These are phyloP conservation scores for Discoglossus pictus DNA, from an alignment of 2,797 vertebrate genomes.

Conservation along the genomic window DNA sequence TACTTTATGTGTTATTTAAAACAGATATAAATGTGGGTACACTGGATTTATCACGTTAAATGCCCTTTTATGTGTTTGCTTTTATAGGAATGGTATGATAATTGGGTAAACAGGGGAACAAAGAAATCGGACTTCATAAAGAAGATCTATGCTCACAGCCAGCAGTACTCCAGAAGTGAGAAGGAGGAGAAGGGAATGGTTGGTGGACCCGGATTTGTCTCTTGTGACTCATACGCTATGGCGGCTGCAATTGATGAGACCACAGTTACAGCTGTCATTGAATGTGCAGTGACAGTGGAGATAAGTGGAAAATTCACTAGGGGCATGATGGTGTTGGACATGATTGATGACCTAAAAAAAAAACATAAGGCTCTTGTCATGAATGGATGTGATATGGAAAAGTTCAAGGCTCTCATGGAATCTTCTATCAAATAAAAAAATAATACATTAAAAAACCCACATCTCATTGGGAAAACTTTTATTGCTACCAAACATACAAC, in stretches of 20 bases:
- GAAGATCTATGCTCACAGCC: constrained; percentile 65
- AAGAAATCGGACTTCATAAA: constrained; percentile 77
- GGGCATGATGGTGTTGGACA: constrained; percentile 78
- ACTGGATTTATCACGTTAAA: too few species aligned
- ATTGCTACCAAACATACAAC: too few species aligned
- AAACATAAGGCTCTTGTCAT: constrained; percentile 66
- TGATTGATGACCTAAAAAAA: constrained; percentile 62
- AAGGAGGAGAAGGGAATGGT: constrained; percentile 58
- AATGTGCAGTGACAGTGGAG: constrained; percentile 69
- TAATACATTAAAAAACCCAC: too few species aligned
- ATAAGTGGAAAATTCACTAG: constrained; percentile 68
- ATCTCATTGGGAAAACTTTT: too few species aligned
- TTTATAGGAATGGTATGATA: constrained; percentile 72
- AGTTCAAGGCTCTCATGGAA: constrained; percentile 71
- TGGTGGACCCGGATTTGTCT: constrained; percentile 66
- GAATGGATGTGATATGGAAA: constrained; percentile 72
- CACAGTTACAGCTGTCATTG: constrained; percentile 60
- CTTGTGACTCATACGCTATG: constrained; percentile 79
- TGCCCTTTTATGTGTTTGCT: background rate
- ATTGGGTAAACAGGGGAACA: constrained; percentile 73
- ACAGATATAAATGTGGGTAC: too few species aligned
- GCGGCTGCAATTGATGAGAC: constrained; percentile 72
- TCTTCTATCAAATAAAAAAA: constrained; percentile 70
- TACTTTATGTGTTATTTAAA: too few species aligned
- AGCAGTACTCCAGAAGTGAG: constrained; percentile 41